Evolutionary conservation across 2,113 vertebrate species (phyloP).

Genomic region (Bombycilla garrulus): DNA sequence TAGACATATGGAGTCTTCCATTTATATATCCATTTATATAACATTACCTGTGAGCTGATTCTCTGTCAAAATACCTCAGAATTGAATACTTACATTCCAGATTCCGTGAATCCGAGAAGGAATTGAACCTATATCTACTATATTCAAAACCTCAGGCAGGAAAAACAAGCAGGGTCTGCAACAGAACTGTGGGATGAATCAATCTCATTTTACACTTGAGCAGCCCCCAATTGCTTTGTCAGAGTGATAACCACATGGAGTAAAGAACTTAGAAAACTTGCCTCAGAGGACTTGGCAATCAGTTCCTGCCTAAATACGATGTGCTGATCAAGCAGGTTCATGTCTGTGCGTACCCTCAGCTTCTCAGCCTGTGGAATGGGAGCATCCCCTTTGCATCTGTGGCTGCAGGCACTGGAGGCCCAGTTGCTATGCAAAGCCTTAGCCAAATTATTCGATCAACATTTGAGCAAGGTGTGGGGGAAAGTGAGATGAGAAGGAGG

Average conservation of each 20-base stretch:
- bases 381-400: neutral
- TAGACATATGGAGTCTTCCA: neutral
- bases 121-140: neutral
- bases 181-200: neutral
- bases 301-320: neutral
- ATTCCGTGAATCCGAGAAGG: neutral
- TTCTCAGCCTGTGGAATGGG: neutral
- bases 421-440: neutral
- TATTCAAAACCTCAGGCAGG: neutral
- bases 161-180: neutral
- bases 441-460: neutral
- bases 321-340: neutral
- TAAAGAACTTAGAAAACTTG: neutral
- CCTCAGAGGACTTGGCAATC: neutral
- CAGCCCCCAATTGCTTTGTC: neutral
- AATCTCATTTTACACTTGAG: conserved; percentile 30
- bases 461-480: neutral
- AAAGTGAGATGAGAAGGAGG: neutral
- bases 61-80: neutral
- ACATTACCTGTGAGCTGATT: neutral
- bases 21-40: neutral
- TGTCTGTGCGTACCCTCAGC: neutral
- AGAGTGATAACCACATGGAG: neutral
- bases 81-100: neutral
- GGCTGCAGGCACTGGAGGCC: neutral